Base-by-base conservation (phyloP, 1,140 invertebrate genomes). In the Meloidogyne floridensis region DNA sequence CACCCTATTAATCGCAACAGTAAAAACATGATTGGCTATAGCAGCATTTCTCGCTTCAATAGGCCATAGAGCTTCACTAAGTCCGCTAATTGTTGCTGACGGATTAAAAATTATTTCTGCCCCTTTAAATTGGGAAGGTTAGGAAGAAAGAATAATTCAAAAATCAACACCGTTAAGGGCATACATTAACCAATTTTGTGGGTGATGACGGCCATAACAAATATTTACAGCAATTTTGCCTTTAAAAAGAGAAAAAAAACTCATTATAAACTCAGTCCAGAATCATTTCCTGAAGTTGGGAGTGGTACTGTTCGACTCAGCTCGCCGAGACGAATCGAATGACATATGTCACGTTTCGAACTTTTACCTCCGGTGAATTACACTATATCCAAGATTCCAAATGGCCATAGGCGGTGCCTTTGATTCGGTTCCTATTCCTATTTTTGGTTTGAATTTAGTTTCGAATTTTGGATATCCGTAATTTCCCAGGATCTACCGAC, bases 51-150 rank as follows among this genome's bases (percentile, higher is more conserved):
- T 92, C 0, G 97, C 97, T 92, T 98, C 97, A 81, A 99, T 94
- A 20, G 93, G 92, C 97, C 97, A 99, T 73, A 99, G 90, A 1
- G 96, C 95, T 91, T 99, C 97, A 92, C 96, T 98, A 59, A 93
- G 90, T 18, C 90, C 91, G 59, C 92, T 93, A 74, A 96, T 94
- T 13, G 97, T 98, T n/a, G 97, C 97, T 6, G 95, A 97, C 20
- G 97, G 97, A 92, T 99, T 99, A 89, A 99, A 98, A 0, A 99
- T 96, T 81, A 99, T 97, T 92, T 98, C 97, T n/a, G 97, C 97
- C 47, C 77, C 77, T 79, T 42, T 65, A 56, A 96, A 76, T 59
- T 43, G 20, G n/a, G 13, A 43, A 6, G 18, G 10, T 42, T 42
- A 43, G 9, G 32, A 75, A 51, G 8, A 74, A 74, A 20, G 2